Percentiles rank a stretch among this genome's conserved stretches.
Evolutionary conservation across 1,140 invertebrate genomes (phyloP).

Genomic region (Drosophila saltans): DNA sequence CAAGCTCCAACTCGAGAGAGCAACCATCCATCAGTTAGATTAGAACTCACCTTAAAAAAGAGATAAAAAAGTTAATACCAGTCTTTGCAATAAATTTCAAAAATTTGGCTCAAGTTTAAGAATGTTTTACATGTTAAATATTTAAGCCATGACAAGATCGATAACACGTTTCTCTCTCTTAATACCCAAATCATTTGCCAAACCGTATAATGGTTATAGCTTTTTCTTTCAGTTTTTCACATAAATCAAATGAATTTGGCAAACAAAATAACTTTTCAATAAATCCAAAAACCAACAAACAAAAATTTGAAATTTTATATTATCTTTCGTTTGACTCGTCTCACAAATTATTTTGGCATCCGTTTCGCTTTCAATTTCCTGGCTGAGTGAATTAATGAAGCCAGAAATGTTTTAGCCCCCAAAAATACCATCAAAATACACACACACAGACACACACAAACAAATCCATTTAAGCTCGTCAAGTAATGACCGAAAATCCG

Average conservation of each 20-base stretch:
- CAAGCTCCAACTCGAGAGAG: too few species aligned
- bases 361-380: conserved; percentile 68
- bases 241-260: background rate
- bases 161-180: too few species aligned
- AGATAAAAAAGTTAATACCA: too few species aligned
- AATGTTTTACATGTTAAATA: too few species aligned
- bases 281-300: background rate
- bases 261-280: background rate
- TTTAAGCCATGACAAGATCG: too few species aligned
- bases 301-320: background rate
- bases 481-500: conserved; percentile 73
- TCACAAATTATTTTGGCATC: conserved; percentile 13
- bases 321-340: background rate
- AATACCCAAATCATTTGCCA: too few species aligned
- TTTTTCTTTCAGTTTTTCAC: too few species aligned
- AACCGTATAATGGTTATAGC: too few species aligned
- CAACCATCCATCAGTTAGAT: too few species aligned
- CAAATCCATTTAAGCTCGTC: conserved; percentile 51
- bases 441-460: conserved; percentile 27
- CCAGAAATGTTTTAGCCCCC: background rate
- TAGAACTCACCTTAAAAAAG: too few species aligned
- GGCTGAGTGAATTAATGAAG: conserved; percentile 54
- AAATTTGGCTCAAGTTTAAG: too few species aligned
- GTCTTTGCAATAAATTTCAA: too few species aligned
- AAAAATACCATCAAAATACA: conserved; percentile 40